Base-by-base conservation (phyloP, 2,113 vertebrate genomes). In the Colossoma macropomum region DNA sequence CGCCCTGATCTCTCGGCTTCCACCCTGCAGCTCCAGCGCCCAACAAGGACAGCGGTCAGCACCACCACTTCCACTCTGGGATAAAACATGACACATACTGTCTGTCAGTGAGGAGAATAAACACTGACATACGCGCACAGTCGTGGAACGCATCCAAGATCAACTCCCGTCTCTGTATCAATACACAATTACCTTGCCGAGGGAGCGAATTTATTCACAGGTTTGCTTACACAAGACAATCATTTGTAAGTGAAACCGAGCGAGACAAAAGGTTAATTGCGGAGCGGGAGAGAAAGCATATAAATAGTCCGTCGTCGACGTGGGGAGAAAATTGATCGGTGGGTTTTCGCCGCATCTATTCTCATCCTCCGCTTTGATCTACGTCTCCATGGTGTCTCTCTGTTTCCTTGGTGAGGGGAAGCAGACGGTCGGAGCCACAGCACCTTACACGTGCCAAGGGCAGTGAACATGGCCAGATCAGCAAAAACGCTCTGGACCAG, bases 211-310 rank as follows among this genome's bases (percentile, higher is more conserved):
- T 72, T 77, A 84, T 62, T 84, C 59, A 12, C 62, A 75, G 75
- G 82, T 82, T 82, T 71, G 45, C 79, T 82, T 75, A 71, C 74
- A 84, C 74, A 75, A 84, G 60, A 74, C 54, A 78, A 70, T 52
- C 60, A 76, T 84, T 84, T 79, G 82, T 59, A 70, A 71, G 59
- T 68, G 21, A 75, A 84, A 74, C 41, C 62, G 41, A 82, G 32
- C 71, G 69, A 78, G 79, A 78, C 60, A 75, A 60, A 86, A 84
- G 84, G 87, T 84, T 88, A 75, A 84, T 82, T 77, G 78, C 32
- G 3, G 56, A 7, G 32, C 28, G 32, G 65, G 30, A 63, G 69
- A 28, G 38, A 63, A n/a, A 79, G 48, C 32, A 79, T 60, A 79
- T 59, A 60, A 68, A 86, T 79, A 84, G 75, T 75, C 60, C 52